Base-by-base conservation (phyloP, 2,113 vertebrate species). In the Xenopus tropicalis region DNA sequence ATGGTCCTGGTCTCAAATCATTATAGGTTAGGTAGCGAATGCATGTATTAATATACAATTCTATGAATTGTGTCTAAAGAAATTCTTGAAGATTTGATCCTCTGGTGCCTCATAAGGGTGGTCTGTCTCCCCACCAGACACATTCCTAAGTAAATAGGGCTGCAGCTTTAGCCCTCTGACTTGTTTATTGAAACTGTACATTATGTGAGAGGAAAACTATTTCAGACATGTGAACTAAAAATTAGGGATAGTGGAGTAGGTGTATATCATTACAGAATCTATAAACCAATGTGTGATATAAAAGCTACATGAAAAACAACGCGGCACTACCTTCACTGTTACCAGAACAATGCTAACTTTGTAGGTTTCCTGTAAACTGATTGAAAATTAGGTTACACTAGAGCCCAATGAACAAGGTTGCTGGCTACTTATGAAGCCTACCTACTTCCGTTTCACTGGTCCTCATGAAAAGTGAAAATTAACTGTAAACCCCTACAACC, bases 161-260 rank as follows among this genome's bases (percentile, higher is more conserved):
- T 62, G 61, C 16, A 62, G 61, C 61, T 62, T 62, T 62, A 29
- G 23, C 14, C 61, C 29, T 23, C 61, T 62, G 25, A 14, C 20
- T 29, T 62, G 61, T 62, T 29, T 62, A 62, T 37, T 62, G 61
- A 62, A 62, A 37, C 25, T 62, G 14, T 14, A 24, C 61, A 37
- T 62, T 62, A 62, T 62, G 61, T 62, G 23, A 62, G 61, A 16
- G 13, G 37, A 64, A 64, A 64, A 44, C 37, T 64, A 64, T 64
- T 64, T 20, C 37, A 64, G 61, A 62, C 23, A 62, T 44, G 37
- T 64, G 62, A 64, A 64, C 16, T 24, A 63, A 17, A 64, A 44
- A 43, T 21, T 64, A 29, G 37, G 62, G 29, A 43, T 37, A 64
- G 25, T 20, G n/a, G 29, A 62, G 61, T 24, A 62, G 61, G 7